Conservation (phyloP, 2,797 vertebrate genomes). For the Steatocranus sp. region DNA sequence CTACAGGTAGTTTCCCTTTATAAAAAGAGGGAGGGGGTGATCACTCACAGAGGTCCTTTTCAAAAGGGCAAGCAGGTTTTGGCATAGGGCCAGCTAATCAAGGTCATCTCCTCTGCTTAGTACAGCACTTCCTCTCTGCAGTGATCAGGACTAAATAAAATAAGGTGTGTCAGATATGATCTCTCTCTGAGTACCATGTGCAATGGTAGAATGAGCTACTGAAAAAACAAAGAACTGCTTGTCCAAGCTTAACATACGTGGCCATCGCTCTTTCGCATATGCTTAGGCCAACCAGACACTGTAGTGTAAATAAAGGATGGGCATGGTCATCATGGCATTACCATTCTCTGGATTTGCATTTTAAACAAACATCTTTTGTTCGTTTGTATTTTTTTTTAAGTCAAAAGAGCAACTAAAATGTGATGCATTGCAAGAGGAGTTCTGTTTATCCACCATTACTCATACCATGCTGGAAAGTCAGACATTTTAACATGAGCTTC, state of each 20-base stretch:
- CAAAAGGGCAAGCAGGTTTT: conserved; percentile 9
- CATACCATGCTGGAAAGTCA: neutral
- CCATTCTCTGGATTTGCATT: neutral
- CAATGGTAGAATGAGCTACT: neutral
- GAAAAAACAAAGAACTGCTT: conserved; percentile 10
- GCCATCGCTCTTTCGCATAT: neutral
- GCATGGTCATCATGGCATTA: neutral
- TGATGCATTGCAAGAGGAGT: neutral
- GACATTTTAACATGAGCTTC: neutral
- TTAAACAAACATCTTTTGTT: neutral
- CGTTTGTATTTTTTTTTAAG: neutral
- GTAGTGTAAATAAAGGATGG: neutral
- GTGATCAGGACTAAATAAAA: conserved; percentile 36
- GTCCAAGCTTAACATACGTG: neutral
- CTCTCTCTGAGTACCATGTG: conserved; percentile 27
- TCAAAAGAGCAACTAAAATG: neutral
- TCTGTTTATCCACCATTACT: neutral
- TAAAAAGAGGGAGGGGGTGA: neutral
- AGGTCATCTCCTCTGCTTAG: conserved; percentile 39
- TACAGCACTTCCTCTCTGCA: conserved; percentile 15
- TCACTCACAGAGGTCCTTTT: conserved; percentile 21
- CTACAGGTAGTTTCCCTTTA: neutral
- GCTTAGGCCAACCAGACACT: neutral
- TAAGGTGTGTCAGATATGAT: conserved; percentile 34
- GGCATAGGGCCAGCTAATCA: conserved; percentile 27